phyloP scores from a whole-genome alignment of 30 jellyfish, hydroid and myxozoan genomes.

The Chironex yamaguchii region DNA sequence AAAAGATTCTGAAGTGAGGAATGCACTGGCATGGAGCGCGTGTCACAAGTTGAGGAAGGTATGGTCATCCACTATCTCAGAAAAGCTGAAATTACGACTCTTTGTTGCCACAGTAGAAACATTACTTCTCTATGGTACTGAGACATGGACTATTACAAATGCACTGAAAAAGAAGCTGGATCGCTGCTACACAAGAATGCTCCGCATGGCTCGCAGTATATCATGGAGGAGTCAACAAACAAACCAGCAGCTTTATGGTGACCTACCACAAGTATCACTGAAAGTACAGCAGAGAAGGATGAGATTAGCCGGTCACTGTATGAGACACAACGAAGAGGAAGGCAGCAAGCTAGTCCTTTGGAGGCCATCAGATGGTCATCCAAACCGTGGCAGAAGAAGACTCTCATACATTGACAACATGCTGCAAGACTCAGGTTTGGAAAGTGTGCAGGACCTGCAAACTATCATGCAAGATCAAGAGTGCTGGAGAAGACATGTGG shows the following conservation, averaged over 20 bases:
- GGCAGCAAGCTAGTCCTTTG: no score
- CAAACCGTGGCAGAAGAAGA: no score
- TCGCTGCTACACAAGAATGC: neutral
- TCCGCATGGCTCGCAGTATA: neutral
- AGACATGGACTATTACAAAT: constrained; percentile 1
- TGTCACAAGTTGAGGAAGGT: neutral
- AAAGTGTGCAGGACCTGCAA: no score
- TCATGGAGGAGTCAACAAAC: neutral
- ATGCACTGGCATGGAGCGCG: constrained; percentile 47
- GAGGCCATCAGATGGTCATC: no score
- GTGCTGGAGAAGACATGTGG: no score
- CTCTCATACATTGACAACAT: no score
- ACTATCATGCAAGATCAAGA: no score
- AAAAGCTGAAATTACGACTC: neutral
- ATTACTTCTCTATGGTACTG: constrained; percentile 5
- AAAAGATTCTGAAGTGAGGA: constrained; percentile 15
- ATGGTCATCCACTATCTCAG: constrained; percentile 30
- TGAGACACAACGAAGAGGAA: no score
- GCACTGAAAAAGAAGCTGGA: neutral
- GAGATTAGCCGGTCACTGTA: no score
- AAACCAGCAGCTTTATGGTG: neutral
- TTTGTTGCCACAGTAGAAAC: constrained; percentile 47
- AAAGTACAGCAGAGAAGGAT: no score
- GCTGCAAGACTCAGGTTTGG: no score
- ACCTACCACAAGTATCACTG: neutral